Conservation (phyloP, 2,888 invertebrate genomes). For the Polydrusus pterygomalis region DNA sequence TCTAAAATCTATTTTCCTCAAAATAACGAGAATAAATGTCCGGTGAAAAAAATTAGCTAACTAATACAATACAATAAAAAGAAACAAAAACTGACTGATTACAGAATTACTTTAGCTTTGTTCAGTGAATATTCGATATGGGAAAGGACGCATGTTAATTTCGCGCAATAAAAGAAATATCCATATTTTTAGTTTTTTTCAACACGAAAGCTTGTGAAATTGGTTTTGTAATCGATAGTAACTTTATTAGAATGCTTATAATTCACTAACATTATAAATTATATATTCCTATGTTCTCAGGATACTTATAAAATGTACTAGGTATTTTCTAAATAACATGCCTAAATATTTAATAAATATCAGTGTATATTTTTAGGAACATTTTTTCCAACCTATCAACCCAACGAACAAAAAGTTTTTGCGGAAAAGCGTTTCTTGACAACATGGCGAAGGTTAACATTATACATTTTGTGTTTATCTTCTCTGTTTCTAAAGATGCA, state of each 20-base stretch:
- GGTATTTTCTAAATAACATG: background rate
- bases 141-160: background rate
- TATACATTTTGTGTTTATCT: too few relatives aligned
- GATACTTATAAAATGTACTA: background rate
- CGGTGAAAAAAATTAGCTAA: too few relatives aligned
- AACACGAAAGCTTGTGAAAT: slow-evolving; percentile 12
- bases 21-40: too few relatives aligned
- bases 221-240: background rate
- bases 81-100: background rate
- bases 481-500: too few relatives aligned
- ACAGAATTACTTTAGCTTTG: background rate
- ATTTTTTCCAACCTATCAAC: too few relatives aligned
- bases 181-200: slow-evolving; percentile 3
- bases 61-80: slow-evolving; percentile 9
- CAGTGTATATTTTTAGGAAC: too few relatives aligned
- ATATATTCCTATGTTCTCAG: background rate
- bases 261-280: background rate
- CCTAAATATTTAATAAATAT: too few relatives aligned
- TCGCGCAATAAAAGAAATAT: slow-evolving; percentile 11
- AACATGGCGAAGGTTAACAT: too few relatives aligned
- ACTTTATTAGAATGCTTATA: background rate
- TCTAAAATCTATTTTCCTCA: too few relatives aligned
- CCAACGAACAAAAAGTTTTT: too few relatives aligned
- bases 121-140: background rate
- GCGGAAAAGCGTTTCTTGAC: too few relatives aligned